These are phyloP conservation scores for Pogonus chalceus DNA, from an alignment of 1,140 invertebrate genomes.

Conservation along the genomic window DNA sequence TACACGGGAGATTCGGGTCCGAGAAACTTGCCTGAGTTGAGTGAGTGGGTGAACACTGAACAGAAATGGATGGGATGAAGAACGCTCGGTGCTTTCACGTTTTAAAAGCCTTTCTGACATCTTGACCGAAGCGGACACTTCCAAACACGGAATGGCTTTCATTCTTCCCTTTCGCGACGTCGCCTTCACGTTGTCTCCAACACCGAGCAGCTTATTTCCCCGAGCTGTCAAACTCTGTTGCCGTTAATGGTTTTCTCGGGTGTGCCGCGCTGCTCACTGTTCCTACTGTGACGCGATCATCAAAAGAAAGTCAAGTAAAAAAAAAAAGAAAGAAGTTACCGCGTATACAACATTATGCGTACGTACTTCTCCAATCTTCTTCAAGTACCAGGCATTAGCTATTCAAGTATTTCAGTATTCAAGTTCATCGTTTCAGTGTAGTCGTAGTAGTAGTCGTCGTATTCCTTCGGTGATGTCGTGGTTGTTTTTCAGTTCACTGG, in stretches of 20 bases:
- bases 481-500: conserved; percentile 18
- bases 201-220: conserved; percentile 1
- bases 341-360: conserved; percentile 3
- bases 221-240: neutral
- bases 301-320: too few species aligned
- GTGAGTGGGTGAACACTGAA: neutral
- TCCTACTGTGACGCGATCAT: neutral
- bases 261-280: too few species aligned
- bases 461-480: too few species aligned
- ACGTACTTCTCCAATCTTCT: neutral
- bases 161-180: conserved; percentile 4
- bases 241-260: neutral
- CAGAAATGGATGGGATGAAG: neutral
- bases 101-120: conserved; percentile 38
- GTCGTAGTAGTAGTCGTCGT: neutral
- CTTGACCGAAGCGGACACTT: conserved; percentile 35
- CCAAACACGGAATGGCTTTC: conserved; percentile 32
- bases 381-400: too few species aligned
- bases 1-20: conserved; percentile 19
- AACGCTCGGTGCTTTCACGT: conserved; percentile 20
- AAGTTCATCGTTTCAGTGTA: neutral
- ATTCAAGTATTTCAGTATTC: too few species aligned
- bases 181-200: neutral
- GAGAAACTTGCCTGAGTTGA: too few species aligned
- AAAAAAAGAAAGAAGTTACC: too few species aligned